These are phyloP conservation scores for Napeogenes inachia DNA, from an alignment of 2,888 invertebrate genomes.

Conservation along the genomic window DNA sequence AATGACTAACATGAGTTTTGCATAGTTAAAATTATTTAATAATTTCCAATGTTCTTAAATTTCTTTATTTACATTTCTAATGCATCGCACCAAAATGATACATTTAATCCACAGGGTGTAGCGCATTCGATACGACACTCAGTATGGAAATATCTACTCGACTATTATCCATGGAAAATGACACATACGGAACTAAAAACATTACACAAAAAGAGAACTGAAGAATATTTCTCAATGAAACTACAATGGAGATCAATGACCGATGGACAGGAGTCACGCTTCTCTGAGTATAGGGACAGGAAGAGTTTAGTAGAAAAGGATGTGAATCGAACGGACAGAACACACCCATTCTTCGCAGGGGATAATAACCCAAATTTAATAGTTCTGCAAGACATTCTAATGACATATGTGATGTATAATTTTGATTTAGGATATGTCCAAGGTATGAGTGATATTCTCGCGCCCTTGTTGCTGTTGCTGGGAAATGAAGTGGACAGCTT, in stretches of 20 bases:
- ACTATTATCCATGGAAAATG: conserved; percentile 91
- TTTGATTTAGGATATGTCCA: conserved; percentile 97
- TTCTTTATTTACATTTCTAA: background rate
- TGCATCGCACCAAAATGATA: background rate
- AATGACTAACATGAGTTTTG: too few species aligned
- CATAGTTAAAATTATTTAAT: too few species aligned
- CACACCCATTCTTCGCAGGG: conserved; percentile 93
- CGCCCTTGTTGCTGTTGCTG: conserved; percentile 92
- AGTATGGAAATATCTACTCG: conserved; percentile 96
- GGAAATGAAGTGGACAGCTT: conserved; percentile 97
- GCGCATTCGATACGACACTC: conserved; percentile 84
- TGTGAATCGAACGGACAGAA: conserved; percentile 96
- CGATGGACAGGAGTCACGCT: conserved; percentile 88
- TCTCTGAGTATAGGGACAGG: conserved; percentile 91
- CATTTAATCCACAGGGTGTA: conserved; percentile 81
- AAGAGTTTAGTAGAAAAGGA: conserved; percentile 98
- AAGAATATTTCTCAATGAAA: conserved; percentile 97
- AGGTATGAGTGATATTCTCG: conserved; percentile 98
- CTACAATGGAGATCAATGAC: conserved; percentile 96
- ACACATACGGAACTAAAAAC: conserved; percentile 83
- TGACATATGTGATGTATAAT: conserved; percentile 99
- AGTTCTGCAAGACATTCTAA: conserved; percentile 92
- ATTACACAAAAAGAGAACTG: conserved; percentile 83
- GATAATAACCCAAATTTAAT: conserved; percentile 93
- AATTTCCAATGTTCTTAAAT: background rate